Evolutionary conservation across 2,888 invertebrate species (phyloP).

Genomic region (Pammene aurita): DNA sequence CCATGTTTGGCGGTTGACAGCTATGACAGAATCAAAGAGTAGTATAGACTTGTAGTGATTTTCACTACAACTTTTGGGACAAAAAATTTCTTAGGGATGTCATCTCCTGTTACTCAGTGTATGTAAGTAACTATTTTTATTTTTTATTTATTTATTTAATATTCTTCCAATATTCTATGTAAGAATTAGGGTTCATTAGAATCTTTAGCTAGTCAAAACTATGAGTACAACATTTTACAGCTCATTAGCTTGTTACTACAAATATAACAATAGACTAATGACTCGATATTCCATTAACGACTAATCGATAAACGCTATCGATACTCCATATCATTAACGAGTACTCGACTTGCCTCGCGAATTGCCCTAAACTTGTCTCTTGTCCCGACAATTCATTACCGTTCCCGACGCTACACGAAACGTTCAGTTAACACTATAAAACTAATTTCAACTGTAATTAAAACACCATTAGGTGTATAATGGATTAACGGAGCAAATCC

Average conservation of each 20-base stretch:
- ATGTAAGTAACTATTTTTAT: too few relatives aligned
- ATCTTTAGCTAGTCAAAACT: too few relatives aligned
- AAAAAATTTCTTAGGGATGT: too few relatives aligned
- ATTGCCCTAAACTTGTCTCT: slow-evolving; percentile 73
- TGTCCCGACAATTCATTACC: slow-evolving; percentile 78
- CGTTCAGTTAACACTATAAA: slow-evolving; percentile 50
- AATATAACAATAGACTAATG: slow-evolving; percentile 16
- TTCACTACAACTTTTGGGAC: too few relatives aligned
- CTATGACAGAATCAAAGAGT: too few relatives aligned
- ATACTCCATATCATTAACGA: slow-evolving; percentile 50
- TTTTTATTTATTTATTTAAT: too few relatives aligned
- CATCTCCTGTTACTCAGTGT: too few relatives aligned
- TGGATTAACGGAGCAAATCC: slow-evolving; percentile 48
- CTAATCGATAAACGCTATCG: slow-evolving; percentile 47
- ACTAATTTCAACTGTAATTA: slow-evolving; percentile 47
- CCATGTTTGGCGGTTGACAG: too few relatives aligned
- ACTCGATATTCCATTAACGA: slow-evolving; percentile 35
- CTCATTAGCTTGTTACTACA: background rate
- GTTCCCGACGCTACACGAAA: slow-evolving; percentile 71
- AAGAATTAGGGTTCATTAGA: too few relatives aligned
- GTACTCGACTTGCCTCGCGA: slow-evolving; percentile 61
- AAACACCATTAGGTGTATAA: slow-evolving; percentile 49
- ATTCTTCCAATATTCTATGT: too few relatives aligned
- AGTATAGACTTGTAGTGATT: too few relatives aligned
- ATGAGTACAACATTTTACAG: too few relatives aligned